Evolutionary conservation across 2,113 vertebrate genomes (phyloP), one percentile per base, ranked within the genome.

Genomic region (Podarcis cretensis): DNA sequence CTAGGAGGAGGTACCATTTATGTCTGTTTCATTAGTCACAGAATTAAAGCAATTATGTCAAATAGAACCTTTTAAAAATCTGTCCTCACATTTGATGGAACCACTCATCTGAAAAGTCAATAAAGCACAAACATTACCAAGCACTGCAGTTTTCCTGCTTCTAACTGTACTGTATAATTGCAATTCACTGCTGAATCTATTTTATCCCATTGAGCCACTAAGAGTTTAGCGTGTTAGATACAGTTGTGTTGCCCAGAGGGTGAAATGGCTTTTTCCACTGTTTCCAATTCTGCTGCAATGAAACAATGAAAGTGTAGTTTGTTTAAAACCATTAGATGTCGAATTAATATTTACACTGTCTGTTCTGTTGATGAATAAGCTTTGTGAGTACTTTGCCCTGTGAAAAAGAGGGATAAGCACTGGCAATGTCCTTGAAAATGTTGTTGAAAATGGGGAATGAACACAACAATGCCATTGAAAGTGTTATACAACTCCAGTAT

Each of bases 291-390:
- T 86, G 73, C 23, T 82, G n/a, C 27, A 80, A 27, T 14, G 91
- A 87, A 9, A 69, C 57, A 87, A 88, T 3, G 16, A 89, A 86
- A 92, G 87, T 81, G 43, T 5, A 18, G 14, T 25, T 86, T 84
- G 21, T 88, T 91, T 86, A 0, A 14, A 23, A 7, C 10, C 20
- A 43, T 77, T 21, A 12, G 23, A 43, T 77, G 75, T 77, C 37
- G 21, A 77, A 77, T 43, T 77, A 25, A 77, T 43, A 77, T 21
- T 74, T 35, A 25, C n/a, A 16, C 16, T 16, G 18, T 20, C 18
- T 14, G n/a, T 74, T 32, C n/a, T 14, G 18, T 27, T 18, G 0
- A 84, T 83, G 81, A 10, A 20, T 20, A 65, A 69, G 25, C 9
- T 14, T 69, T 40, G 14, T 1, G 76, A 71, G 27, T 4, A 6